Evolutionary conservation across 2,797 vertebrate species (phyloP).

Genomic region (Syngnathus rostellatus): DNA sequence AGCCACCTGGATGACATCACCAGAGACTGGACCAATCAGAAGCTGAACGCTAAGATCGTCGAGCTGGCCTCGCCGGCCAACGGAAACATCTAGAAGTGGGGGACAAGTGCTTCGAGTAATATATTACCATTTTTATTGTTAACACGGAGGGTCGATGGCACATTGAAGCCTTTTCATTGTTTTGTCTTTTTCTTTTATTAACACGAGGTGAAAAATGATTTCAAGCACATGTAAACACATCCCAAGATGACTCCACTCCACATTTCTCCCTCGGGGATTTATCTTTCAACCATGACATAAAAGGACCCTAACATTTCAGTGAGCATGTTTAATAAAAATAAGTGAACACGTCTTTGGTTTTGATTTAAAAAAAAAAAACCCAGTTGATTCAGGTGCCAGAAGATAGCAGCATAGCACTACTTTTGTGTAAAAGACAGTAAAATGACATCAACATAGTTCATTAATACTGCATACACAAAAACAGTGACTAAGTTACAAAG

Average conservation of each 20-base stretch:
- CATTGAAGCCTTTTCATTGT: not conserved
- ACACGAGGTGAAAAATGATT: not conserved
- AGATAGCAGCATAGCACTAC: not conserved
- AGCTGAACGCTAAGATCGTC: conserved; percentile 75
- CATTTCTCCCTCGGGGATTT: not conserved
- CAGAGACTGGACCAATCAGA: conserved; percentile 87
- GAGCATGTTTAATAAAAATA: not conserved
- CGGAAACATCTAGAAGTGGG: conserved; percentile 55
- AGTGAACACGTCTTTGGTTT: no score
- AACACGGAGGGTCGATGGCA: not conserved
- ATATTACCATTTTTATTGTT: not conserved
- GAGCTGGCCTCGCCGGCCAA: conserved; percentile 70
- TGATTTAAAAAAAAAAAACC: no score
- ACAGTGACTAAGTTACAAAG: no score
- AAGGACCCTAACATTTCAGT: not conserved
- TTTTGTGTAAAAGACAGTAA: not conserved
- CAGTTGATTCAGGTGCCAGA: not conserved
- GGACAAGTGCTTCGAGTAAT: not conserved
- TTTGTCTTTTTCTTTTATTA: not conserved
- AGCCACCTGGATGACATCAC: conserved; percentile 86
- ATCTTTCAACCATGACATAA: not conserved
- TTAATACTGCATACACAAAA: no score
- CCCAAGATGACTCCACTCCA: not conserved
- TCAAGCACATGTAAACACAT: not conserved
- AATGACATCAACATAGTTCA: no score